These are phyloP conservation scores for Acanthopagrus latus DNA, from an alignment of 2,797 vertebrate genomes.

Conservation along the genomic window DNA sequence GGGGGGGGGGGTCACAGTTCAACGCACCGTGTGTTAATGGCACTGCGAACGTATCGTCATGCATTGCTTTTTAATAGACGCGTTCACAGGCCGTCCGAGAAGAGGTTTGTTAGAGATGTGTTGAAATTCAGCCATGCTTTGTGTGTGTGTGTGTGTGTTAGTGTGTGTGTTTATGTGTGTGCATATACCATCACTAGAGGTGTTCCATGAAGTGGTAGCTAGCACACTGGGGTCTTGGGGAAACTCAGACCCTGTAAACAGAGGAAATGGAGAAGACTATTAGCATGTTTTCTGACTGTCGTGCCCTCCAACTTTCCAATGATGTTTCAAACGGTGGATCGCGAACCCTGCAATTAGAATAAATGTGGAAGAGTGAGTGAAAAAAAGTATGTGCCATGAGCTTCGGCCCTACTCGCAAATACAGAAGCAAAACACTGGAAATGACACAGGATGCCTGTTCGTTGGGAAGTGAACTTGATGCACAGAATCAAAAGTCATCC, in stretches of 20 bases:
- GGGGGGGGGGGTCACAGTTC: conserved; percentile 21
- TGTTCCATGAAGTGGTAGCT: conserved; percentile 91
- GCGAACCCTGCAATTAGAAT: neutral
- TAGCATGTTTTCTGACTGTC: conserved; percentile 21
- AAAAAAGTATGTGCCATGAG: neutral
- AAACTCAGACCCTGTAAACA: conserved; percentile 88
- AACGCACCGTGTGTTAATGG: conserved; percentile 9
- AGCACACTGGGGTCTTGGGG: conserved; percentile 87
- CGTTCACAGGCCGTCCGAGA: neutral
- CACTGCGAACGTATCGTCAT: conserved; percentile 13
- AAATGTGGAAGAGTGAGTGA: neutral
- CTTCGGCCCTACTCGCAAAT: neutral
- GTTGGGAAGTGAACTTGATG: neutral
- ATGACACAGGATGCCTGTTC: neutral
- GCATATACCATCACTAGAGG: conserved; percentile 88
- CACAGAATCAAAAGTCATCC: neutral
- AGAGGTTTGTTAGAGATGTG: neutral
- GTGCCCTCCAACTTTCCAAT: neutral
- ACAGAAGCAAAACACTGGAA: neutral
- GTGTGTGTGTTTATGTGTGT: conserved; percentile 36
- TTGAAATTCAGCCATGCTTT: neutral
- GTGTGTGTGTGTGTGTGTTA: conserved; percentile 1
- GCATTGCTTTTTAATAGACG: conserved; percentile 14
- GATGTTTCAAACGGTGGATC: neutral
- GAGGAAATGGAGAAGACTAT: conserved; percentile 49